These are phyloP conservation scores for Acanthisitta chloris DNA, from an alignment of 2,113 vertebrate genomes.

Conservation along the genomic window DNA sequence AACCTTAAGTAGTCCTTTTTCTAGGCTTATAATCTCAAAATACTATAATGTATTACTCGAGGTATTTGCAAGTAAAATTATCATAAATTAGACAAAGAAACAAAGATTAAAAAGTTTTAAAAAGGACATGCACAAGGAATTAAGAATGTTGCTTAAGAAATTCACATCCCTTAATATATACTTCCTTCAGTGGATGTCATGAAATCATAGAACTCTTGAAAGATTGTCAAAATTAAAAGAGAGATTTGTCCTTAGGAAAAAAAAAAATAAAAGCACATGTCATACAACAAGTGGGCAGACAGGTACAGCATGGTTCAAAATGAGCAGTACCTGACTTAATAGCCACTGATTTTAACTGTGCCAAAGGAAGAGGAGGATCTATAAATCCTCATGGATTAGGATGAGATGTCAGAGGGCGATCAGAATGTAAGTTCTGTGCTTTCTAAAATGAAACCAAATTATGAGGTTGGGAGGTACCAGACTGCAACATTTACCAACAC, in stretches of 20 bases:
- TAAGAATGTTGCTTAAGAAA: background rate
- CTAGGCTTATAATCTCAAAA: background rate
- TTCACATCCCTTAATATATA: background rate
- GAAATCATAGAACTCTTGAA: background rate
- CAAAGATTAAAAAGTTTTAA: background rate
- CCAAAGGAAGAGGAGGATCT: background rate
- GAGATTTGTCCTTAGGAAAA: background rate
- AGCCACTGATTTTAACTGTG: background rate
- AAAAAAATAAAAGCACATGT: background rate
- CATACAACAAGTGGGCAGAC: background rate
- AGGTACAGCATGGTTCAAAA: background rate
- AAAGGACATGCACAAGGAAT: background rate
- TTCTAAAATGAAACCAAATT: background rate
- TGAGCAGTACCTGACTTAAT: background rate
- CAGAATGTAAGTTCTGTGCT: background rate
- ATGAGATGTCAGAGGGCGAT: background rate
- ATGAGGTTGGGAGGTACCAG: background rate
- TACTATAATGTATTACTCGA: background rate
- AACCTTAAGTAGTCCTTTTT: background rate
- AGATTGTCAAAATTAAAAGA: background rate
- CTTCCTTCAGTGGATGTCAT: background rate
- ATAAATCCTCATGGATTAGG: background rate
- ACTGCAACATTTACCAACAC: background rate
- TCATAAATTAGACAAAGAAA: background rate
- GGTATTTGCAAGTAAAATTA: background rate